Percentiles rank a stretch among this genome's conserved stretches.
Evolutionary conservation across 2,113 vertebrate species (phyloP).

Genomic region (Labeo catla): DNA sequence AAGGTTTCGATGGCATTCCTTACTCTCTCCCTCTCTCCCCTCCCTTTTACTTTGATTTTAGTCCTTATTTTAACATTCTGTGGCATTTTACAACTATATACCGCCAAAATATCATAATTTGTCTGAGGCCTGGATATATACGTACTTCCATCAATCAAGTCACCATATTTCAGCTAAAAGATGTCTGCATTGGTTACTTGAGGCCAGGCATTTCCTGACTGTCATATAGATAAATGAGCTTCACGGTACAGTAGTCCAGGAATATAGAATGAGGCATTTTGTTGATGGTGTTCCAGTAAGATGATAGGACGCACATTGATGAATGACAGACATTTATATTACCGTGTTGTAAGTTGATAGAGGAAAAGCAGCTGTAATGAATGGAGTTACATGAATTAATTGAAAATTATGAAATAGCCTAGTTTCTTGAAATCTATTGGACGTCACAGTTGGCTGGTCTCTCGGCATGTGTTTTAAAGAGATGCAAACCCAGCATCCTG

Average conservation of each 20-base stretch:
- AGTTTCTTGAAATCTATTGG: neutral
- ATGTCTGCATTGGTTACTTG: conserved; percentile 37
- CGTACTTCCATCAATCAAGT: conserved; percentile 35
- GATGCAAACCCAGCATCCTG: neutral
- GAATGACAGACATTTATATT: conserved; percentile 32
- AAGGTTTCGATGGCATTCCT: conserved; percentile 21
- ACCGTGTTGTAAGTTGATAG: neutral
- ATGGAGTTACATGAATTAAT: neutral
- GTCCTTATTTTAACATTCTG: conserved; percentile 8
- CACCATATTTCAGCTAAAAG: conserved; percentile 25
- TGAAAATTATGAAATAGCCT: neutral
- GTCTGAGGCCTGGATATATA: conserved; percentile 18
- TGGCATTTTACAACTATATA: conserved; percentile 29
- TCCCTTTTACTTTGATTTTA: conserved; percentile 10
- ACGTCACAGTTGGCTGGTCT: neutral
- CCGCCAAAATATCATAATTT: conserved; percentile 29
- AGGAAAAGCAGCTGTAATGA: neutral
- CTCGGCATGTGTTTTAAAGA: neutral
- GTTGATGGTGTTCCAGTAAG: conserved; percentile 24
- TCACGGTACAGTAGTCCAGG: conserved; percentile 26
- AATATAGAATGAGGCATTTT: conserved; percentile 27
- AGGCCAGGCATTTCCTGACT: conserved; percentile 16
- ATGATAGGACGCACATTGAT: conserved; percentile 46
- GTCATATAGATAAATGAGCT: conserved; percentile 32
- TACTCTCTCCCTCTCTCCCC: neutral